Evolutionary conservation across 2,113 vertebrate species (phyloP).

Genomic region (Furnarius figulus): DNA sequence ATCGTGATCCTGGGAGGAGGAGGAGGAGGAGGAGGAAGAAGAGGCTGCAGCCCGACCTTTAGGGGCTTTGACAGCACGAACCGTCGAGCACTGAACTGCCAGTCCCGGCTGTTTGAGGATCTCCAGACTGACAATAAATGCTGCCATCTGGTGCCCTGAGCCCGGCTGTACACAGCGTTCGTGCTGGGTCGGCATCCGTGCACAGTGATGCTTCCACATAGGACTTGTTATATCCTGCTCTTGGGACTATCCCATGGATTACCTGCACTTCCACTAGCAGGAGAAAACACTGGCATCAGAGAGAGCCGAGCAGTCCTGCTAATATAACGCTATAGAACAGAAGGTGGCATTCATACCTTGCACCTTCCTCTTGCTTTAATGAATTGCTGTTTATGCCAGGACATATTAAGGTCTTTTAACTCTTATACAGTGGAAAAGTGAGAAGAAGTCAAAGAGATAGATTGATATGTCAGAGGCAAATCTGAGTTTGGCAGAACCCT

Average conservation of each 20-base stretch:
- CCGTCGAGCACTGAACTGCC: accelerated
- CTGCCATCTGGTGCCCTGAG: constrained; percentile 56
- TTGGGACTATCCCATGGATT: accelerated
- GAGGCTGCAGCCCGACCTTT: neutral
- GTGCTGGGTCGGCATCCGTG: accelerated
- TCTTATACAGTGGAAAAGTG: neutral
- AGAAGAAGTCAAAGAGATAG: neutral
- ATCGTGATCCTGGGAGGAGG: accelerated
- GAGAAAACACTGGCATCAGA: neutral
- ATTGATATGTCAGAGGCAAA: constrained; percentile 4
- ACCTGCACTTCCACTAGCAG: neutral
- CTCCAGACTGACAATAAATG: constrained; percentile 6
- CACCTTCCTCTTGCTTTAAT: neutral
- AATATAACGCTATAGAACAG: neutral
- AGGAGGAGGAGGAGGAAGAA: neutral
- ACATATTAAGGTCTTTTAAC: neutral
- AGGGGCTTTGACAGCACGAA: accelerated
- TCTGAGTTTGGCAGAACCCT: constrained; percentile 19
- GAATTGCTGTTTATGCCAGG: neutral
- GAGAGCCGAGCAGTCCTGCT: neutral
- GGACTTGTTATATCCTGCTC: accelerated
- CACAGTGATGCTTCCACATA: accelerated
- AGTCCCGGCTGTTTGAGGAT: neutral
- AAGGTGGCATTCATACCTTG: neutral
- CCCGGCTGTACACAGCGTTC: neutral